These are phyloP conservation scores for Leptura quadrifasciata DNA, from an alignment of 2,888 invertebrate genomes.

Conservation along the genomic window DNA sequence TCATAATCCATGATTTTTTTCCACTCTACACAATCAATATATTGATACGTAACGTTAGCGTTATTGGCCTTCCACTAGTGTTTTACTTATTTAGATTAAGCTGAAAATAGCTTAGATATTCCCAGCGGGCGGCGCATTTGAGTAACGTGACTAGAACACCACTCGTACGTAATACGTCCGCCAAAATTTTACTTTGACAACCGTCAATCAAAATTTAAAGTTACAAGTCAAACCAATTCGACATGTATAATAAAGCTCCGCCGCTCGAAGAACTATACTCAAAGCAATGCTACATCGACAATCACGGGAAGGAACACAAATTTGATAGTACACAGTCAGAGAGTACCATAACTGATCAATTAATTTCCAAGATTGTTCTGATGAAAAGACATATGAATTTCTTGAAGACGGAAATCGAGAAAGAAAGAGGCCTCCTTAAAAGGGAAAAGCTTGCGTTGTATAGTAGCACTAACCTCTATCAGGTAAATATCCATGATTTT, in stretches of 20 bases:
- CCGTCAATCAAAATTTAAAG: neutral
- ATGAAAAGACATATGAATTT: conserved; percentile 7
- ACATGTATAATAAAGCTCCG: neutral
- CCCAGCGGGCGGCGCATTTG: neutral
- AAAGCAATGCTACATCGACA: neutral
- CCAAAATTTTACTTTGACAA: neutral
- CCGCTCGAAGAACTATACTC: neutral
- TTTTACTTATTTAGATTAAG: no score
- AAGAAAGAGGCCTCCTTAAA: conserved; percentile 20
- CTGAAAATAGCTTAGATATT: no score
- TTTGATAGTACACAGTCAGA: neutral
- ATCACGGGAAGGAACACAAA: neutral
- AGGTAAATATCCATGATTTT: conserved; percentile 8
- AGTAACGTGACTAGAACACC: neutral
- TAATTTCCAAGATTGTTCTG: neutral
- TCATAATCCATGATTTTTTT: no score
- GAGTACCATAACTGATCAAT: neutral
- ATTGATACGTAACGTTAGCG: no score
- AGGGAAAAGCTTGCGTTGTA: neutral
- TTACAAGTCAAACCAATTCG: neutral
- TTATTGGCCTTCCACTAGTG: no score
- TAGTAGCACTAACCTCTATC: neutral
- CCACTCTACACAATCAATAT: no score
- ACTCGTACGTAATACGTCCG: neutral
- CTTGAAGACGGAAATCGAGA: neutral